phyloP scores from a whole-genome alignment of 2,888 invertebrate genomes.

The Gryllus longicercus region DNA sequence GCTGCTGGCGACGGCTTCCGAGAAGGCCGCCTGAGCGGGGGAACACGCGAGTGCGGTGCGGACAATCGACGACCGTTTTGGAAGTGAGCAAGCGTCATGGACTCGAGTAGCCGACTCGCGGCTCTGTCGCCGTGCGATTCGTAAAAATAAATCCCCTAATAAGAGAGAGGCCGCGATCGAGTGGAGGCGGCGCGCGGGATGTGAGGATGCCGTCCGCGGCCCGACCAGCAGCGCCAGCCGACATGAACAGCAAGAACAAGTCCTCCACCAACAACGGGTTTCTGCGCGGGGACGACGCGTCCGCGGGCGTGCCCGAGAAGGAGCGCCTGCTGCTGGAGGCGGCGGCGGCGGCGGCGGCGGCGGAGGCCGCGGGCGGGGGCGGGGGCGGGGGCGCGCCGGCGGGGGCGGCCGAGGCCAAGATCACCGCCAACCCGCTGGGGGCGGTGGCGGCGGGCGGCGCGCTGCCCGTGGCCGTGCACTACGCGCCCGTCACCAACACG shows the following conservation, averaged over 20 bases:
- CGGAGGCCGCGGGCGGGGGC: background rate
- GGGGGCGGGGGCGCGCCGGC: background rate
- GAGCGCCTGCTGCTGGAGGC: background rate
- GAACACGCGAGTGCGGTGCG: too few relatives aligned
- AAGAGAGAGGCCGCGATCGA: too few relatives aligned
- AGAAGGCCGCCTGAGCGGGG: too few relatives aligned
- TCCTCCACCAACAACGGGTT: background rate
- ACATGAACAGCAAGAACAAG: constrained; percentile 3
- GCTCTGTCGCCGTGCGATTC: too few relatives aligned
- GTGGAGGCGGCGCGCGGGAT: too few relatives aligned
- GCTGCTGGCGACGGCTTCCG: too few relatives aligned
- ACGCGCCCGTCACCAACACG: constrained; percentile 18
- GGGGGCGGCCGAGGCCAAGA: background rate
- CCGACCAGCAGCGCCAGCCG: background rate
- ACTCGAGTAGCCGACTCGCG: too few relatives aligned
- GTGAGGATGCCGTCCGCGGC: background rate
- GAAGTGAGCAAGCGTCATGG: too few relatives aligned
- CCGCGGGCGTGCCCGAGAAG: background rate
- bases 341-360: background rate
- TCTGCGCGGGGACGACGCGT: background rate
- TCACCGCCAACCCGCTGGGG: constrained; percentile 1
- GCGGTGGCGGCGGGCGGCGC: background rate
- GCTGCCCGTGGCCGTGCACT: background rate
- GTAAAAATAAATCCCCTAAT: too few relatives aligned
- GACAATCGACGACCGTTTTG: too few relatives aligned